Conservation (phyloP, 1,140 invertebrate genomes). For the Neotoxoptera formosana region DNA sequence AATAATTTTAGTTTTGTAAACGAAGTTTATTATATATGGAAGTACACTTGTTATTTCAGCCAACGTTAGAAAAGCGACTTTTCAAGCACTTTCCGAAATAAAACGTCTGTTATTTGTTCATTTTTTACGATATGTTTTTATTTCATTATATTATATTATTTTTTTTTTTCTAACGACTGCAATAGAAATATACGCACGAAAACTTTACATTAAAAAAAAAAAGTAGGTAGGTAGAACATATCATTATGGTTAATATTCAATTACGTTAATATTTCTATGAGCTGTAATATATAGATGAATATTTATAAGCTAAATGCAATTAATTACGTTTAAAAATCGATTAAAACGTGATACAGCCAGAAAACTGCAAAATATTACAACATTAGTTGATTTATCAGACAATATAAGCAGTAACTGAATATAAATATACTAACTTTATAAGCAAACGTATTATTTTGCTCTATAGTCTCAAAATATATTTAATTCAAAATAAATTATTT, state of each 20-base stretch:
- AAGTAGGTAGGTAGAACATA: not conserved
- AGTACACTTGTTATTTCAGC: not conserved
- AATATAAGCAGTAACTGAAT: not conserved
- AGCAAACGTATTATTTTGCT: not conserved
- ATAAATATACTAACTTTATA: too few relatives aligned
- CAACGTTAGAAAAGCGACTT: not conserved
- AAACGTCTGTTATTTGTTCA: constrained; percentile 4
- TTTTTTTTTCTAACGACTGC: not conserved
- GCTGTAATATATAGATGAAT: not conserved
- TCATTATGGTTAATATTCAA: not conserved
- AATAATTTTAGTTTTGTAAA: constrained; percentile 1
- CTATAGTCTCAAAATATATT: too few relatives aligned
- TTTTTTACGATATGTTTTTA: not conserved
- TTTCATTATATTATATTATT: constrained; percentile 8
- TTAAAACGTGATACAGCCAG: not conserved
- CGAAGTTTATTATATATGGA: not conserved
- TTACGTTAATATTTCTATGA: not conserved
- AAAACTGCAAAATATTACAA: not conserved
- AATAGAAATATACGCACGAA: not conserved
- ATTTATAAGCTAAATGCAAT: not conserved
- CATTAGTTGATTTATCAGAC: not conserved
- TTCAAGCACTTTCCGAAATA: not conserved
- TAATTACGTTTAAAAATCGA: not conserved
- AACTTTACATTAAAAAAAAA: not conserved
- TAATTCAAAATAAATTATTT: not conserved